Percentiles rank a stretch among this genome's conserved stretches.
Conservation (phyloP, 1,140 invertebrate species). For the Condylostylus longicornis region DNA sequence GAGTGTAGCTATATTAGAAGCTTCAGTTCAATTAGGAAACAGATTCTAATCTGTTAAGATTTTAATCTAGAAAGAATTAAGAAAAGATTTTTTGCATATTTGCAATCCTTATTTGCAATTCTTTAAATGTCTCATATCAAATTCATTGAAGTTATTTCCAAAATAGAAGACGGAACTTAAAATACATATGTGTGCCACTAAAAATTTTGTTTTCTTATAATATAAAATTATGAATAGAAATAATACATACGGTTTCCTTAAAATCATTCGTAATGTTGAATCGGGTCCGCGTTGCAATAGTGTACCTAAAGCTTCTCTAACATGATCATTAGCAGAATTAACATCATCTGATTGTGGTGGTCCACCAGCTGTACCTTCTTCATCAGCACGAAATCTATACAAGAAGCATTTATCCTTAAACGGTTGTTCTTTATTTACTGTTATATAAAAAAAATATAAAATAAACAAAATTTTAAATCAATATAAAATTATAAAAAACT, state of each 20-base stretch:
- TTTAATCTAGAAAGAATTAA: too few species aligned
- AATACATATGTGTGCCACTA: too few species aligned
- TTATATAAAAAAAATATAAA: conserved; percentile 1
- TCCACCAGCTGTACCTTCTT: conserved; percentile 36
- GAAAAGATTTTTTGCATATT: too few species aligned
- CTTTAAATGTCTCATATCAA: too few species aligned
- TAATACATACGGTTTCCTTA: conserved; percentile 58
- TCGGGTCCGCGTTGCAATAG: conserved; percentile 57
- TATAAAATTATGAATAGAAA: background rate
- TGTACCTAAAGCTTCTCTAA: conserved; percentile 47
- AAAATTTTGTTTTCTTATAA: background rate
- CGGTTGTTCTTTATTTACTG: conserved; percentile 63
- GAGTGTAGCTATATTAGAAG: too few species aligned
- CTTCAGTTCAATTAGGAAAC: too few species aligned
- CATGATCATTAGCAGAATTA: conserved; percentile 47
- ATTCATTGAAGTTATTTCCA: too few species aligned
- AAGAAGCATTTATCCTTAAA: conserved; percentile 75
- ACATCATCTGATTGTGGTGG: conserved; percentile 40
- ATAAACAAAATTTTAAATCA: conserved; percentile 10
- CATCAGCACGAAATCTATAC: conserved; percentile 65
- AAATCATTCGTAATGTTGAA: conserved; percentile 63
- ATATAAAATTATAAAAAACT: conserved; percentile 4
- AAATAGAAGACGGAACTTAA: too few species aligned
- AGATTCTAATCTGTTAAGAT: too few species aligned
- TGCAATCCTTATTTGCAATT: too few species aligned